These are phyloP conservation scores for Tragelaphus buxtoni DNA, from an alignment of 2,113 vertebrate genomes.

Conservation along the genomic window DNA sequence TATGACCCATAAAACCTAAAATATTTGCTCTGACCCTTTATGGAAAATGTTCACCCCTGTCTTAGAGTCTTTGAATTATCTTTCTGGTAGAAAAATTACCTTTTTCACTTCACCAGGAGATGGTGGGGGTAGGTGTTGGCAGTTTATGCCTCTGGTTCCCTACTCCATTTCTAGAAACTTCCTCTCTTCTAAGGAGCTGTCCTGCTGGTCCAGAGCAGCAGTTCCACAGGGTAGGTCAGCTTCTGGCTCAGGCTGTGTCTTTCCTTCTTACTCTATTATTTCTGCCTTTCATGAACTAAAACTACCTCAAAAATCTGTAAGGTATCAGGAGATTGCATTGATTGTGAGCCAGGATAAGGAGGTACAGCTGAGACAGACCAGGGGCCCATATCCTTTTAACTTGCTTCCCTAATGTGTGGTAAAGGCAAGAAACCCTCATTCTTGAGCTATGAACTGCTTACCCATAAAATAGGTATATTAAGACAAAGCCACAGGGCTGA, in stretches of 20 bases:
- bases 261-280: not conserved
- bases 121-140: not conserved
- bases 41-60: not conserved
- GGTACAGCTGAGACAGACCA: not conserved
- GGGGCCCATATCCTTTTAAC: not conserved
- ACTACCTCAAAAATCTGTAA: not conserved
- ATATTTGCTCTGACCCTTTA: not conserved
- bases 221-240: not conserved
- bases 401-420: not conserved
- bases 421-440: not conserved
- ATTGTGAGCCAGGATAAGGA: not conserved
- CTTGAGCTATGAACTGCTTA: not conserved
- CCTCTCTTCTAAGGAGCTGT: not conserved
- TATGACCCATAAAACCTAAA: not conserved
- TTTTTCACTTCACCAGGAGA: not conserved
- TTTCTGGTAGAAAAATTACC: not conserved
- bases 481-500: not conserved
- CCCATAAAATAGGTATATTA: not conserved
- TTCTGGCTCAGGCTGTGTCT: not conserved
- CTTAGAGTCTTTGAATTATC: not conserved
- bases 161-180: not conserved
- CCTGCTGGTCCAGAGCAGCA: not conserved
- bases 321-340: not conserved
- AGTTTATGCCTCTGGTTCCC: not conserved
- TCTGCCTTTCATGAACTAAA: not conserved